phyloP scores from a whole-genome alignment of 2,888 invertebrate species.

The Aspidapion aeneum region DNA sequence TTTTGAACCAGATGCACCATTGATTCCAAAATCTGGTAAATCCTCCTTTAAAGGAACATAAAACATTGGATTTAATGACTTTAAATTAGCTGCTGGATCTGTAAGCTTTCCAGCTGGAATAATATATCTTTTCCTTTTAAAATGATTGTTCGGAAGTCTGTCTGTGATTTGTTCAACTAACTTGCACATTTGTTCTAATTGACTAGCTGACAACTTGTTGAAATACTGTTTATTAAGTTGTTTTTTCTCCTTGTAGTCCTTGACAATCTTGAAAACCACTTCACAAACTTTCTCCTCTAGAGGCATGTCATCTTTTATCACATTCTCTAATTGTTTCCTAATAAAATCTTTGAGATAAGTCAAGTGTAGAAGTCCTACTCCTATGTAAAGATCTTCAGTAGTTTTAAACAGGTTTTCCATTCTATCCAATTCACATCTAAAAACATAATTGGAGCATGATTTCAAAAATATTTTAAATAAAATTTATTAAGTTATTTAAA shows the following conservation, averaged over 20 bases:
- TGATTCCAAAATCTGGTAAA: constrained; percentile 31
- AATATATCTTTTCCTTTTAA: constrained; percentile 12
- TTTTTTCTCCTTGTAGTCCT: constrained; percentile 24
- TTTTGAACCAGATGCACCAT: constrained; percentile 11
- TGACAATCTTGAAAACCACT: constrained; percentile 24
- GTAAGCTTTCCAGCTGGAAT: background rate
- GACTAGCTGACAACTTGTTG: constrained; percentile 25
- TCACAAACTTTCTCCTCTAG: constrained; percentile 27
- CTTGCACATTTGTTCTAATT: constrained; percentile 28
- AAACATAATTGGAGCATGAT: constrained; percentile 13
- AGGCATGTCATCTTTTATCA: constrained; percentile 29
- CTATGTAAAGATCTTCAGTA: constrained; percentile 22
- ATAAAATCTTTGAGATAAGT: constrained; percentile 29
- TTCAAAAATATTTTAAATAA: background rate
- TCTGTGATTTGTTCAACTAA: constrained; percentile 31
- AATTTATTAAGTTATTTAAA: too few species aligned
- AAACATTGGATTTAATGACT: constrained; percentile 29
- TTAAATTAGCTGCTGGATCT: constrained; percentile 17
- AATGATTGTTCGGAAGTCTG: constrained; percentile 30
- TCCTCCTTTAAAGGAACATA: constrained; percentile 35
- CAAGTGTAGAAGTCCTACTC: constrained; percentile 30
- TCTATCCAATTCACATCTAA: constrained; percentile 32
- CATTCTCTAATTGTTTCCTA: constrained; percentile 26
- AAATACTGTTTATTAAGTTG: constrained; percentile 29
- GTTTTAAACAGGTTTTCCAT: constrained; percentile 31